Evolutionary conservation across 1,140 invertebrate species (phyloP), one percentile per base, ranked within the genome.

Genomic region (Heliconius congener): DNA sequence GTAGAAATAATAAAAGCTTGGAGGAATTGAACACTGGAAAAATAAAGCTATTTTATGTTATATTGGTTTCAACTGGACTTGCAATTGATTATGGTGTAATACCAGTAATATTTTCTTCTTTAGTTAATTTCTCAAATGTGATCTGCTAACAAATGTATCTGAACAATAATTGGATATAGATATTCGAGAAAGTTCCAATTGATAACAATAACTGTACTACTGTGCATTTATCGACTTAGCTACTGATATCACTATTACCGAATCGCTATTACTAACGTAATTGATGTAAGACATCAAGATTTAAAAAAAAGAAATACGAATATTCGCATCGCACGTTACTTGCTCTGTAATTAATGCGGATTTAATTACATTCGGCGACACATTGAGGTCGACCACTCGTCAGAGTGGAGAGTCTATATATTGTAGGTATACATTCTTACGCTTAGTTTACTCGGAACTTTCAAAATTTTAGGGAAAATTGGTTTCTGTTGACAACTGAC

Each of bases 331-430:
- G 8, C 60, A 71, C 8, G 46, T 66, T 13, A 79, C 46, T 70
- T 39, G 55, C 73, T 79, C 78, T 79, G 66, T 79, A 79, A 79
- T 79, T 75, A 79, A 66, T 75, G 57, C 70, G 66, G 60, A 74
- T 79, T 75, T 79, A 79, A 79, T 79, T 79, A 79, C 78, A 79
- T 75, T 75, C 8, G 73, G 73, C 71, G 78, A 74, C 78, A 79
- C 66, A 79, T 79, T 79, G 73, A 52, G 78, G 78, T 71, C 78
- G 73, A 79, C 73, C 73, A 34, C 73, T 52, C 66, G 60, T 79
- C 78, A 75, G 73, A 74, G 78, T 73, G 34, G 37, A 66, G 60
- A n/a, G 19, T 11, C 55, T 27, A 66, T 16, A 66, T 30, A 30
- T 16, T 60, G 55, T 66, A 27, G 23, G 60, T 66, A 66, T 30